Evolutionary conservation across 2,888 invertebrate genomes (phyloP), one percentile per base, ranked within the genome.

Genomic region (Eledona agricola): DNA sequence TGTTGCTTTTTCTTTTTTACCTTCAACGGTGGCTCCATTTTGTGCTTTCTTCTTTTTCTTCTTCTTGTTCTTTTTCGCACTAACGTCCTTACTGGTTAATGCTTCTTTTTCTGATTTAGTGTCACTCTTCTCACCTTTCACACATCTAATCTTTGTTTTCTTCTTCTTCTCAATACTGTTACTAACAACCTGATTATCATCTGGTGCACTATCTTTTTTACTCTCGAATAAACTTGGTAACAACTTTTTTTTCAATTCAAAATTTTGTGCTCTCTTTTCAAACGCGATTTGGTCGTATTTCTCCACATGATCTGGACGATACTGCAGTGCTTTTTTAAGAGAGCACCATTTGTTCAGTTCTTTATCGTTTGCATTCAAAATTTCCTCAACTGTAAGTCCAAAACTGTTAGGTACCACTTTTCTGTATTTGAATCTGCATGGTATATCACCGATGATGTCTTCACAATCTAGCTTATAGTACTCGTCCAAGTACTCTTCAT

Each of bases 261-360:
- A 74, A 73, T 95, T 90, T 15, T 81, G 79, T 0, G 88, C 87
- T 73, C 90, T 93, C 63, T 84, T 82, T 58, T 81, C 76, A 76
- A 88, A 98, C 0, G 86, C 83, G 52, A 84, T 83, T 5, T 88
- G 83, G 55, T 97, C 96, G 46, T 86, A 86, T 56, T 81, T 80
- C 77, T 98, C 97, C 6, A 87, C 85, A 45, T 88, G 79, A 2
- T 88, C 87, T 0, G 90, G 84, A 16, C 89, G 81, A 65, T 88
- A 84, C 69, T 88, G 88, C n/a, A 88, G 82, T 0, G 93, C 82
- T 77, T 89, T 93, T 77, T 93, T 96, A 2, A 97, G 76, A 0
- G 96, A 93, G 62, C 90, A 94, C 99, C 98, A 99, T 65, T 87
- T 86, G 67, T 99, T 98, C 4, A 99, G 78, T 75, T 98, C 97